Conservation (phyloP, 2,888 invertebrate genomes). For the Molanna angustata region DNA sequence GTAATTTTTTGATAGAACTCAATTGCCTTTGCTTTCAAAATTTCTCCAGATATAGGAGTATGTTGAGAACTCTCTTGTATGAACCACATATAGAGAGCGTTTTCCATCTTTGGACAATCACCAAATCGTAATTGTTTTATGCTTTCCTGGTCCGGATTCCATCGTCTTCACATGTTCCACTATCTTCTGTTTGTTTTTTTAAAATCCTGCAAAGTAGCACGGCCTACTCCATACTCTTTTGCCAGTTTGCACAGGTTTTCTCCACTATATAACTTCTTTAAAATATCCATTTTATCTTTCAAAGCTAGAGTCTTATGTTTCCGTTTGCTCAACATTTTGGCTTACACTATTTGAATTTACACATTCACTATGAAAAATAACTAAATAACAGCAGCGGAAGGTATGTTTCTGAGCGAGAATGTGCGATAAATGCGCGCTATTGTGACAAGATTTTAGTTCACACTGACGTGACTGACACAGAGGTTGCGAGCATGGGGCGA, state of each 20-base stretch:
- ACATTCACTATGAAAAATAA: conserved; percentile 4
- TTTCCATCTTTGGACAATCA: background rate
- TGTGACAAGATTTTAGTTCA: background rate
- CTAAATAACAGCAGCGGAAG: conserved; percentile 2
- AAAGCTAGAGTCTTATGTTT: conserved; percentile 6
- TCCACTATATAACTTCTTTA: conserved; percentile 2
- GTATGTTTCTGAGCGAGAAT: background rate
- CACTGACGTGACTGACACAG: background rate
- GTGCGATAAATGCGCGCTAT: background rate
- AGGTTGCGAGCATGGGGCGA: background rate
- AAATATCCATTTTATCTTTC: conserved; percentile 5
- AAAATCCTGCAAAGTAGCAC: conserved; percentile 2
- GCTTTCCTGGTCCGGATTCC: conserved; percentile 2
- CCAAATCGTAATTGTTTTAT: conserved; percentile 1
- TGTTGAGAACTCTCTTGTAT: background rate
- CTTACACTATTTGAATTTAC: conserved; percentile 3
- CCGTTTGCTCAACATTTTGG: background rate
- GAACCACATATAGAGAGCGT: conserved; percentile 1
- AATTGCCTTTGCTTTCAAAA: conserved; percentile 34
- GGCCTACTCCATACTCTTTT: conserved; percentile 2
- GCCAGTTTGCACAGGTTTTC: conserved; percentile 4
- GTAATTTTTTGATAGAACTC: conserved; percentile 21
- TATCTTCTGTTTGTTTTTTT: conserved; percentile 6
- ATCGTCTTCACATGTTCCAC: background rate
- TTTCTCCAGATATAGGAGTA: conserved; percentile 21